These are phyloP conservation scores for Tenebrio molitor DNA, from an alignment of 1,140 invertebrate genomes.

Conservation along the genomic window DNA sequence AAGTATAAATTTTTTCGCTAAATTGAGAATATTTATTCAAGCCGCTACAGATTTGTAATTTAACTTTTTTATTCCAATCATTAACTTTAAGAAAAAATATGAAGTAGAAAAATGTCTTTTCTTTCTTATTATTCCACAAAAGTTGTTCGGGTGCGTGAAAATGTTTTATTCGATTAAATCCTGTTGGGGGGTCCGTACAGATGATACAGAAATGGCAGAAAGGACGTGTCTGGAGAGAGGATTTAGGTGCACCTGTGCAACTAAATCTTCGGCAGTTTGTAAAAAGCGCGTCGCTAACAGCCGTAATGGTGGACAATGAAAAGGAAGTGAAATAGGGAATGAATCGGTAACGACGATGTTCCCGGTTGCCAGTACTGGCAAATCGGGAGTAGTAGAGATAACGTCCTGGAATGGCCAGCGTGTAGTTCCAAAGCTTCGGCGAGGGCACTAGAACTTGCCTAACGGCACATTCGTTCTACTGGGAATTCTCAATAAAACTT, in stretches of 20 bases:
- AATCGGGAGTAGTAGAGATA: slow-evolving; percentile 45
- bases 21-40: too few species aligned
- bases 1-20: too few species aligned
- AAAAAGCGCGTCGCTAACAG: slow-evolving; percentile 9
- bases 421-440: slow-evolving; percentile 6
- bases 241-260: neutral
- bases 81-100: too few species aligned
- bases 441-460: slow-evolving; percentile 45
- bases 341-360: slow-evolving; percentile 40
- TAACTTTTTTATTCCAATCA: too few species aligned
- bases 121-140: too few species aligned
- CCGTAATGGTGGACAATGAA: slow-evolving; percentile 42
- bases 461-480: slow-evolving; percentile 44
- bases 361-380: slow-evolving; percentile 24
- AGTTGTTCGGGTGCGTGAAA: too few species aligned
- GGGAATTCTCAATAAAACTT: slow-evolving; percentile 51
- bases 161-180: too few species aligned
- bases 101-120: too few species aligned
- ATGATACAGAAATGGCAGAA: too few species aligned
- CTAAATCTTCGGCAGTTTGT: slow-evolving; percentile 12
- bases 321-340: slow-evolving; percentile 41
- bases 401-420: slow-evolving; percentile 25
- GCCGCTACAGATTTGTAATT: too few species aligned
- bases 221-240: too few species aligned
- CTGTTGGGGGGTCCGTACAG: too few species aligned